These are phyloP conservation scores for Teleopsis dalmanni DNA, from an alignment of 1,140 invertebrate genomes.

Conservation along the genomic window DNA sequence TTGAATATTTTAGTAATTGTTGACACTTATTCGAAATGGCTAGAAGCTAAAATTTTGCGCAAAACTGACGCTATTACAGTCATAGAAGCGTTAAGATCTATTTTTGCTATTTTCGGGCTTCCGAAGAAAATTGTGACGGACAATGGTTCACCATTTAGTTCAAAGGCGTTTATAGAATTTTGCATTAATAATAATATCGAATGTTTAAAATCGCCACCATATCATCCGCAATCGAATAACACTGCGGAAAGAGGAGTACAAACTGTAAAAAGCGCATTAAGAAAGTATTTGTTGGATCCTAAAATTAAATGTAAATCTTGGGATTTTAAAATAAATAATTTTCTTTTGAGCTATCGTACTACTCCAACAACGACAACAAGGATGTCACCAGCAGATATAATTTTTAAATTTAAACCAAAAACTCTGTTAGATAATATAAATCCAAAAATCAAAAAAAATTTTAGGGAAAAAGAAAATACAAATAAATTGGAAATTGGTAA, in stretches of 20 bases:
- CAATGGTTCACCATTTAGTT: constrained; percentile 10
- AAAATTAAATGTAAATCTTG: neutral
- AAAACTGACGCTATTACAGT: neutral
- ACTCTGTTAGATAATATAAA: neutral
- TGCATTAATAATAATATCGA: constrained; percentile 2
- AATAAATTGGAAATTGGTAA: no score
- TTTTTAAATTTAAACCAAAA: constrained; percentile 9
- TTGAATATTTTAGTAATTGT: neutral
- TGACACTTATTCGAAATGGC: constrained; percentile 4
- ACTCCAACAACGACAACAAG: constrained; percentile 3
- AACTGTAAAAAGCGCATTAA: constrained; percentile 6
- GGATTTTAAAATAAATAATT: constrained; percentile 12
- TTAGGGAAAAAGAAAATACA: no score
- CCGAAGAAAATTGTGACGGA: constrained; percentile 4
- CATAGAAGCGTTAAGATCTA: neutral
- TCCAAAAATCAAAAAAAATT: constrained; percentile 1
- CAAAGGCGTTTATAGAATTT: constrained; percentile 7
- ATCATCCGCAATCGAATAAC: constrained; percentile 5
- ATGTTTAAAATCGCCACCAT: neutral
- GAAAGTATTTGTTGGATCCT: constrained; percentile 3
- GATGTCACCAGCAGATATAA: neutral
- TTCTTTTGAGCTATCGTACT: constrained; percentile 9
- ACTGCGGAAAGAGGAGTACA: constrained; percentile 7
- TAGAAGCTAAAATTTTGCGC: constrained; percentile 3
- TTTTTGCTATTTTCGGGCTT: constrained; percentile 6